Evolutionary conservation across 2,888 invertebrate species (phyloP), one percentile per base, ranked within the genome.

Genomic region (Synergus japonicus): DNA sequence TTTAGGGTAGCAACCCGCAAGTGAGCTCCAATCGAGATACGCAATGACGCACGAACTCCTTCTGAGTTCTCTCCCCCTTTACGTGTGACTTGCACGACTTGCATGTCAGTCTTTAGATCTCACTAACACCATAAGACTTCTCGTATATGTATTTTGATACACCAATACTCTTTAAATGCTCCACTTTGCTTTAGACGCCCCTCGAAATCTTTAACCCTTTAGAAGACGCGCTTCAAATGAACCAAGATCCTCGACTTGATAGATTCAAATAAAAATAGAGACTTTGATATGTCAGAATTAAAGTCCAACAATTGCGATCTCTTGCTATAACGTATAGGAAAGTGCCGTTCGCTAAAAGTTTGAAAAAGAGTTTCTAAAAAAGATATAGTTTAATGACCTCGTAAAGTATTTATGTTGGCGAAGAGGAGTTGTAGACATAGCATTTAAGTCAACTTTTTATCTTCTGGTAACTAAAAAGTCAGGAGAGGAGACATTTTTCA

Each of bases 1-100:
- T 78, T 82, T 82, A 78, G 83, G 83, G 83, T 83, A 80, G 81
- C 73, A 83, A 78, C 76, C 82, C 81, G 83, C 82, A 78, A 79
- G 77, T 18, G 69, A 69, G 66, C 29, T 69, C 49, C 49, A 69
- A 69, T 69, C 69, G 49, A 83, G 82, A 82, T 80, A 81, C 78
- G 78, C 76, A 76, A 66, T 83, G 82, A 82, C 83, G 83, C 83
- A 82, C 83, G 65, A 76, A 78, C 76, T 67, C 60, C 78, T 79
- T 78, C 80, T 76, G 76, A 67, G 81, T 78, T 79, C 63, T 66
- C 66, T 69, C 22, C 69, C 37, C 49, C 29, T 15, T 49, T 22
- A 15, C 3, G 37, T 37, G 73, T 60, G 22, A 22, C 69, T 43
- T 58, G 66, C 78, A 78, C 77, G 69, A 78, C 65, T 78, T 81